Percentiles rank a stretch among this genome's conserved stretches.
These are phyloP conservation scores for Gallinago jamesoni DNA, from an alignment of 2,113 vertebrate species.

Conservation along the genomic window DNA sequence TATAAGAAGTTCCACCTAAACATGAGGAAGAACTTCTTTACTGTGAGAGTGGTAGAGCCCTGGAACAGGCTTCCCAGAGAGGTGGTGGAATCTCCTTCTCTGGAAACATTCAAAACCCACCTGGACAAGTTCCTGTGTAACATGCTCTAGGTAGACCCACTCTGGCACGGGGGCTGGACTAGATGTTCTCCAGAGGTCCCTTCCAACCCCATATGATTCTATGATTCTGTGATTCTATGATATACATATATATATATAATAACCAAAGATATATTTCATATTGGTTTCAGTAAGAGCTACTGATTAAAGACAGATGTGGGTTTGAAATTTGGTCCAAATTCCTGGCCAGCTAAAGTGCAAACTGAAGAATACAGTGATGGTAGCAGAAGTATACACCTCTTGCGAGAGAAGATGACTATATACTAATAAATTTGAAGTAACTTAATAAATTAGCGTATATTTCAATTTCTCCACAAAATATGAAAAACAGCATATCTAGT, in stretches of 20 bases:
- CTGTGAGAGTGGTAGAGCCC: too few relatives aligned
- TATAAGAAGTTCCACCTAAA: too few relatives aligned
- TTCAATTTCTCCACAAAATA: background rate
- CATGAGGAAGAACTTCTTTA: too few relatives aligned
- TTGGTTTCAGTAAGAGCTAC: background rate
- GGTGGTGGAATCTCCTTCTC: too few relatives aligned
- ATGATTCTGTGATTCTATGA: too few relatives aligned
- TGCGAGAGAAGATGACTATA: background rate
- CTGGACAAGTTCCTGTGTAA: too few relatives aligned
- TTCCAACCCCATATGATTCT: too few relatives aligned
- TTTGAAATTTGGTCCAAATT: background rate
- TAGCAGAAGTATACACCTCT: background rate
- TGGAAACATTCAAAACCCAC: too few relatives aligned
- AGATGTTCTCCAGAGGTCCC: too few relatives aligned
- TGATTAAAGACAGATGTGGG: background rate
- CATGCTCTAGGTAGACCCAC: too few relatives aligned
- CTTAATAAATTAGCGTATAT: background rate
- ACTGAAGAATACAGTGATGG: background rate
- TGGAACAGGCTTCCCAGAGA: too few relatives aligned
- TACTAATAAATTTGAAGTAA: background rate
- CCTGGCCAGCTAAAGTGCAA: background rate
- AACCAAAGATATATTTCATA: background rate
- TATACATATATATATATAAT: background rate
- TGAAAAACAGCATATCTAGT: background rate
- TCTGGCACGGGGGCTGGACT: too few relatives aligned